phyloP scores from a whole-genome alignment of 2,888 invertebrate genomes.

The Apodemia duryi region DNA sequence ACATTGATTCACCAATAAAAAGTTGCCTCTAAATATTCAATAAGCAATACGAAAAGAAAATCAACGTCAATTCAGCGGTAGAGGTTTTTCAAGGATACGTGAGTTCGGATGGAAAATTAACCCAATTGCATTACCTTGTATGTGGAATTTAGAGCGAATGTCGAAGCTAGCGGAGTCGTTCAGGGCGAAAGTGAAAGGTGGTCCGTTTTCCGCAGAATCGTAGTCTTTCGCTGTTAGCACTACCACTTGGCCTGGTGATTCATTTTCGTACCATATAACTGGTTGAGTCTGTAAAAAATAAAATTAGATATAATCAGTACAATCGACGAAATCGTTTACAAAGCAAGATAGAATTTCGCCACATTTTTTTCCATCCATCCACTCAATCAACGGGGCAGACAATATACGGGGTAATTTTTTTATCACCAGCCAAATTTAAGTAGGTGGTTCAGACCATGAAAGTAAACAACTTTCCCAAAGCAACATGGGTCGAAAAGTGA shows the following conservation, averaged over 20 bases:
- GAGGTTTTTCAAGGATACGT: background rate
- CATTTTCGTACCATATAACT: conserved; percentile 91
- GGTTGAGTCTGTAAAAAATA: conserved; percentile 79
- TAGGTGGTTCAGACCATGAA: too few species aligned
- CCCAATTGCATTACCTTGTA: conserved; percentile 73
- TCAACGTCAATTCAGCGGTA: background rate
- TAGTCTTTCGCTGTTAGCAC: conserved; percentile 87
- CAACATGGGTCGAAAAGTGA: too few species aligned
- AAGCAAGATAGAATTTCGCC: too few species aligned
- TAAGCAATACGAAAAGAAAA: background rate
- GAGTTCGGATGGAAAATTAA: conserved; percentile 30
- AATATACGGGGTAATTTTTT: too few species aligned
- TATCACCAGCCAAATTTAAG: too few species aligned
- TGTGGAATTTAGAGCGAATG: conserved; percentile 85
- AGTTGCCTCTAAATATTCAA: too few species aligned
- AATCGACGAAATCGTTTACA: too few species aligned
- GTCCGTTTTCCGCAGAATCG: conserved; percentile 90
- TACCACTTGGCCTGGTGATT: conserved; percentile 83
- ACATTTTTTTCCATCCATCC: too few species aligned
- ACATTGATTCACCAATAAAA: too few species aligned
- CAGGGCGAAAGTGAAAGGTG: conserved; percentile 88
- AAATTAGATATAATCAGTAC: too few species aligned
- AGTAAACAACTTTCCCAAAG: too few species aligned
- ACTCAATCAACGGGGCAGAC: too few species aligned
- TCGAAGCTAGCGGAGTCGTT: conserved; percentile 83